Conservation (phyloP, 2,797 vertebrate genomes). For the Melanotaenia nigrans region DNA sequence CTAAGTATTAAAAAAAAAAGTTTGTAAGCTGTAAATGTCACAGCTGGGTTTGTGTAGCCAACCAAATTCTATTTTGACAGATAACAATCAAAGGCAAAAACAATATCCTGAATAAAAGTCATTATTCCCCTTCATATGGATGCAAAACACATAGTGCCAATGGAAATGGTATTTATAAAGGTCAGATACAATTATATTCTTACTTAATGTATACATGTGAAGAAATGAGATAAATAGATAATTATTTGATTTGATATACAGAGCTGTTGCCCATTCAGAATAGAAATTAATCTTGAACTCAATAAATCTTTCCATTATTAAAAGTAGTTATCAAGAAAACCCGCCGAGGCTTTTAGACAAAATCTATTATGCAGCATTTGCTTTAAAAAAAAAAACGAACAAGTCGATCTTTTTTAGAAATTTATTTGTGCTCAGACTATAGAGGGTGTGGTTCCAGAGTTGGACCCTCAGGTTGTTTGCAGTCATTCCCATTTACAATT, state of each 20-base stretch:
- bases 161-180: not conserved
- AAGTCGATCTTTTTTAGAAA: not conserved
- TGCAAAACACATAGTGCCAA: not conserved
- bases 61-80: not conserved
- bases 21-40: not conserved
- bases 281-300: not conserved
- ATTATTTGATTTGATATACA: not conserved
- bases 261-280: not conserved
- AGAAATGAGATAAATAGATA: not conserved
- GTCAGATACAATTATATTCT: not conserved
- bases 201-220: not conserved
- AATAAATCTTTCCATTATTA: not conserved
- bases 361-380: not conserved
- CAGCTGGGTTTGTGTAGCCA: not conserved
- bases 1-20: not conserved
- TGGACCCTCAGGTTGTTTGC: constrained; percentile 9
- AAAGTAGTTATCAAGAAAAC: not conserved
- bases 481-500: constrained; percentile 28
- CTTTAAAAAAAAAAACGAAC: not conserved
- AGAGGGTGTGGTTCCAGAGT: not conserved
- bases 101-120: not conserved
- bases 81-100: no score
- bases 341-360: not conserved
- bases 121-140: not conserved
- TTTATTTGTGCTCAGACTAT: not conserved